Evolutionary conservation across 2,797 vertebrate species (phyloP).

Genomic region (Danio albolineatus): DNA sequence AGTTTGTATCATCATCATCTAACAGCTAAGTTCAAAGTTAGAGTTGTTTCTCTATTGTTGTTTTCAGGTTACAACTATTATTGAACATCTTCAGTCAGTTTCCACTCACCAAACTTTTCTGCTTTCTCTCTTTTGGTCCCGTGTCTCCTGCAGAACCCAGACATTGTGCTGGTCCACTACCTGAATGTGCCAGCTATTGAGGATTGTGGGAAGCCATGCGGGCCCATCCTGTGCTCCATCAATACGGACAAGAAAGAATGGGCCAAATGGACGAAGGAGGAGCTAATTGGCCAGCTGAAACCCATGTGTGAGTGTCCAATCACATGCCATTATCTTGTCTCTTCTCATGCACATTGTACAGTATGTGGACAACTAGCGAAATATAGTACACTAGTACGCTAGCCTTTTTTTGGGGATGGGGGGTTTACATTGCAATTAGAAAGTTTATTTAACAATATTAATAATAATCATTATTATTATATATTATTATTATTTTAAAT

Average conservation of each 20-base stretch:
- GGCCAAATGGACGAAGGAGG: slow-evolving; percentile 99
- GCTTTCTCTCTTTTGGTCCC: slow-evolving; percentile 50
- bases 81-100: background rate
- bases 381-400: too few species aligned
- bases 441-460: too few species aligned
- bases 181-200: slow-evolving; percentile 99
- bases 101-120: slow-evolving; percentile 18
- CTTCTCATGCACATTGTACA: background rate
- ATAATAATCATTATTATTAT: too few species aligned
- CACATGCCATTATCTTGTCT: background rate
- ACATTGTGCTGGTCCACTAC: slow-evolving; percentile 99
- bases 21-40: too few species aligned
- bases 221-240: slow-evolving; percentile 98
- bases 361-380: too few species aligned
- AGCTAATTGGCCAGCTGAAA: slow-evolving; percentile 97
- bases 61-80: too few species aligned
- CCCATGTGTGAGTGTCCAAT: slow-evolving; percentile 94
- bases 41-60: too few species aligned
- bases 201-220: slow-evolving; percentile 98
- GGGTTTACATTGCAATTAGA: too few species aligned
- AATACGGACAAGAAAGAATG: slow-evolving; percentile 99
- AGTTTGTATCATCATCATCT: too few species aligned
- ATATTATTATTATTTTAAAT: too few species aligned
- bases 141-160: slow-evolving; percentile 87
- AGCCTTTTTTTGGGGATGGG: too few species aligned